phyloP scores from a whole-genome alignment of 1,140 invertebrate genomes.

The Hermetia illucens region DNA sequence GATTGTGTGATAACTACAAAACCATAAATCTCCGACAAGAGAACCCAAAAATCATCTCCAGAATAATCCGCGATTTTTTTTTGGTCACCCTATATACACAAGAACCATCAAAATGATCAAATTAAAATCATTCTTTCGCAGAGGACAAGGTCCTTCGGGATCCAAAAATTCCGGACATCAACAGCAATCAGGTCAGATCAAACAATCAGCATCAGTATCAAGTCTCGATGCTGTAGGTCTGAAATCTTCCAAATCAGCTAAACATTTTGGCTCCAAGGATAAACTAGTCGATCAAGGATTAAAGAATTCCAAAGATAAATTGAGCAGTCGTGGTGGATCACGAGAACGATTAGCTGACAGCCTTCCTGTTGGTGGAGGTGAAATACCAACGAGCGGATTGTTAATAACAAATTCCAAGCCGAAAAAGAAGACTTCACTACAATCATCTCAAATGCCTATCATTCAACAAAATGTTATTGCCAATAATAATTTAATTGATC shows the following conservation, averaged over 20 bases:
- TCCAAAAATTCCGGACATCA: conserved; percentile 14
- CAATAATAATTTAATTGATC: conserved; percentile 4
- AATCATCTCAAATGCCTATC: background rate
- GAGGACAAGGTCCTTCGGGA: conserved; percentile 40
- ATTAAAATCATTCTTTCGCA: conserved; percentile 67
- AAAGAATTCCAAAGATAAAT: background rate
- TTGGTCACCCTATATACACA: too few species aligned
- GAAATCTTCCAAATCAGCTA: background rate
- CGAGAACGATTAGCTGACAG: too few species aligned
- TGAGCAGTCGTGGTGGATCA: too few species aligned
- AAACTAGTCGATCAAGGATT: conserved; percentile 28
- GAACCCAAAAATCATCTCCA: too few species aligned
- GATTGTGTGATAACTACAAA: too few species aligned
- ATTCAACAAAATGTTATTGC: conserved; percentile 2
- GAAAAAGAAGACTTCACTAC: too few species aligned
- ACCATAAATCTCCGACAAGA: too few species aligned
- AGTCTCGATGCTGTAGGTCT: background rate
- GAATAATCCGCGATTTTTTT: too few species aligned
- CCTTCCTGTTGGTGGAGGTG: too few species aligned
- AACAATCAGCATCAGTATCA: background rate
- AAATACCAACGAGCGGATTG: too few species aligned
- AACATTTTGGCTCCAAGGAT: conserved; percentile 31
- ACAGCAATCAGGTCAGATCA: conserved; percentile 10
- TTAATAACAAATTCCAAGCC: too few species aligned
- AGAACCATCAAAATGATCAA: conserved; percentile 55